These are phyloP conservation scores for Notarius quadriscutis DNA, from an alignment of 2,113 vertebrate genomes.

Conservation along the genomic window DNA sequence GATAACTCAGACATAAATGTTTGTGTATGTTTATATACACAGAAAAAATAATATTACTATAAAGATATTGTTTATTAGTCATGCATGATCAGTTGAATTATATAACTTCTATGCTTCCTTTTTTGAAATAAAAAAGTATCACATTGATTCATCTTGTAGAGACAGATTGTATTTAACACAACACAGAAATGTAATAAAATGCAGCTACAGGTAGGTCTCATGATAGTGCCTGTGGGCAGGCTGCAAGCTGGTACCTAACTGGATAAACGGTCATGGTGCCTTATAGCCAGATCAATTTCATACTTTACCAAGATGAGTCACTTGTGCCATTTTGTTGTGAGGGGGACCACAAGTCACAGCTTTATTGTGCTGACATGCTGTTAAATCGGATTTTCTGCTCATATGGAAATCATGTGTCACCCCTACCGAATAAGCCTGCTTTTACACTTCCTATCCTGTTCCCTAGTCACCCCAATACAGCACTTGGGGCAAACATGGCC, in stretches of 20 bases:
- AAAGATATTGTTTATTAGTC: not conserved
- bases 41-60: not conserved
- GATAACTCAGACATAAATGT: not conserved
- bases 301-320: constrained; percentile 65
- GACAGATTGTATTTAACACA: not conserved
- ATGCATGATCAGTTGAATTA: not conserved
- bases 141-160: not conserved
- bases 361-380: constrained; percentile 77
- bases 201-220: constrained; percentile 23
- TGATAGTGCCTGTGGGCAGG: constrained; percentile 2
- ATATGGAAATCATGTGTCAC: constrained; percentile 72
- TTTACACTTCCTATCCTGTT: constrained; percentile 64
- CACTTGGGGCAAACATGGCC: constrained; percentile 62
- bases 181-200: constrained; percentile 13
- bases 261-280: constrained; percentile 75
- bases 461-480: constrained; percentile 58
- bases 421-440: constrained; percentile 62
- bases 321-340: constrained; percentile 55
- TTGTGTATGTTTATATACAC: not conserved
- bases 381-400: constrained; percentile 82
- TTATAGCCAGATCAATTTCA: constrained; percentile 74
- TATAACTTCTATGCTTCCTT: not conserved
- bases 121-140: not conserved
- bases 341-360: constrained; percentile 60
- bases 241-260: constrained; percentile 56